phyloP scores from a whole-genome alignment of 2,888 invertebrate species.

The Alsophila aescularia region DNA sequence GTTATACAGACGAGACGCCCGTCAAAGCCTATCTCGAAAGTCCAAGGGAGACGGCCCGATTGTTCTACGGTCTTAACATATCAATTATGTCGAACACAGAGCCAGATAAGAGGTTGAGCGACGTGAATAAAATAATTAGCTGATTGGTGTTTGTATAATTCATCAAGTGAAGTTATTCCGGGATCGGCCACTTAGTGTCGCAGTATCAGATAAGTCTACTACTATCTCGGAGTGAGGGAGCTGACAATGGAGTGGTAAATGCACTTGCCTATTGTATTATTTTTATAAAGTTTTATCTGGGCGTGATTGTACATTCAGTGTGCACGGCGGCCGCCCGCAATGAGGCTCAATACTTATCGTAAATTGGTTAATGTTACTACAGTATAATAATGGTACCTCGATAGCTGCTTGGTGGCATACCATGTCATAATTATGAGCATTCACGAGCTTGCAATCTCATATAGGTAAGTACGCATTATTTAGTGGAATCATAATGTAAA shows the following conservation, averaged over 20 bases:
- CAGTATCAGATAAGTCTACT: constrained; percentile 70
- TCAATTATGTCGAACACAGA: constrained; percentile 83
- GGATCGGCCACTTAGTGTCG: constrained; percentile 74
- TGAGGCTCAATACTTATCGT: constrained; percentile 20
- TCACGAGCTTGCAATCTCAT: constrained; percentile 4
- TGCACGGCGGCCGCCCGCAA: constrained; percentile 42
- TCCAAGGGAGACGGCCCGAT: constrained; percentile 66
- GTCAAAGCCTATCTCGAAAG: constrained; percentile 55
- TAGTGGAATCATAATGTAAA: background rate
- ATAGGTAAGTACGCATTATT: background rate
- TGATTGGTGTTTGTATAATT: constrained; percentile 84
- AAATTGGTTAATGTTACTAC: constrained; percentile 25
- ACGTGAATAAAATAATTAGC: constrained; percentile 84
- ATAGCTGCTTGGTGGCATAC: constrained; percentile 22
- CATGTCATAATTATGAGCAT: constrained; percentile 21
- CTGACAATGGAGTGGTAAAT: constrained; percentile 71
- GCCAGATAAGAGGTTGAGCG: constrained; percentile 77
- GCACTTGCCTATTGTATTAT: constrained; percentile 65
- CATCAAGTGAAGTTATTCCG: constrained; percentile 68
- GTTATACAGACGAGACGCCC: constrained; percentile 29
- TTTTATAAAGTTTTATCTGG: constrained; percentile 58
- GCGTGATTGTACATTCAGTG: constrained; percentile 52
- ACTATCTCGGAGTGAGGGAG: constrained; percentile 55
- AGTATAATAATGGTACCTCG: constrained; percentile 23
- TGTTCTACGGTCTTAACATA: constrained; percentile 81